Evolutionary conservation across 2,888 invertebrate species (phyloP).

Genomic region (Scaptodrosophila latifasciaeformis): DNA sequence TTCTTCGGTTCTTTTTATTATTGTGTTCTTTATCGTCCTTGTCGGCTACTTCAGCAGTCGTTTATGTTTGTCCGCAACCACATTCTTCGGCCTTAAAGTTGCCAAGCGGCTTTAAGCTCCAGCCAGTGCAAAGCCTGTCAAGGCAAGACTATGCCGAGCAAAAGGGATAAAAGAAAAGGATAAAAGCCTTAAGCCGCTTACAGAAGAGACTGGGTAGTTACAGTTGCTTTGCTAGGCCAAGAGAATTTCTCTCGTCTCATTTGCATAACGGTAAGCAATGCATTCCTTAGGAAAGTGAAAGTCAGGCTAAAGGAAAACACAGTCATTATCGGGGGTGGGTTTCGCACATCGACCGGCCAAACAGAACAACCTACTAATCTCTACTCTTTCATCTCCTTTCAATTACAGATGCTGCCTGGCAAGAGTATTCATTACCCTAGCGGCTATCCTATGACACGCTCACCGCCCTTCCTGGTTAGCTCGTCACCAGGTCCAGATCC

Average conservation of each 20-base stretch:
- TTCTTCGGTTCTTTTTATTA: constrained; percentile 1
- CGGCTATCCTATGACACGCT: constrained; percentile 79
- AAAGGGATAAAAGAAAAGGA: not conserved
- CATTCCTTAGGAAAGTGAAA: too few relatives aligned
- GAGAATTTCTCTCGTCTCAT: not conserved
- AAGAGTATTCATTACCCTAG: constrained; percentile 78
- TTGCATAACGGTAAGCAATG: too few relatives aligned
- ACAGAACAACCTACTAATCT: not conserved
- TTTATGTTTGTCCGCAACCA: constrained; percentile 13
- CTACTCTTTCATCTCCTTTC: constrained; percentile 3
- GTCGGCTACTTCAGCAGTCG: constrained; percentile 35
- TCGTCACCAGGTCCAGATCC: constrained; percentile 82
- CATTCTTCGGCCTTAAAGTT: not conserved
- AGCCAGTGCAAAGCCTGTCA: not conserved
- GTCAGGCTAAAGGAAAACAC: too few relatives aligned
- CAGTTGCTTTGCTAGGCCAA: not conserved
- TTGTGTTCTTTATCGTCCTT: constrained; percentile 28
- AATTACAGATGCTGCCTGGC: constrained; percentile 62
- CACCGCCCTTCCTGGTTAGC: constrained; percentile 82
- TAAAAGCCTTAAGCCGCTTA: constrained; percentile 3
- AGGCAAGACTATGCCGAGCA: not conserved
- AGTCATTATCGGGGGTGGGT: too few relatives aligned
- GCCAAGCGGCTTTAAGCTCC: not conserved
- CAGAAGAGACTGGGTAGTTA: too few relatives aligned
- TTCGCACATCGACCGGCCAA: not conserved